Evolutionary conservation across 2,113 vertebrate species (phyloP).

Genomic region (Telmatochromis brachygnathus): DNA sequence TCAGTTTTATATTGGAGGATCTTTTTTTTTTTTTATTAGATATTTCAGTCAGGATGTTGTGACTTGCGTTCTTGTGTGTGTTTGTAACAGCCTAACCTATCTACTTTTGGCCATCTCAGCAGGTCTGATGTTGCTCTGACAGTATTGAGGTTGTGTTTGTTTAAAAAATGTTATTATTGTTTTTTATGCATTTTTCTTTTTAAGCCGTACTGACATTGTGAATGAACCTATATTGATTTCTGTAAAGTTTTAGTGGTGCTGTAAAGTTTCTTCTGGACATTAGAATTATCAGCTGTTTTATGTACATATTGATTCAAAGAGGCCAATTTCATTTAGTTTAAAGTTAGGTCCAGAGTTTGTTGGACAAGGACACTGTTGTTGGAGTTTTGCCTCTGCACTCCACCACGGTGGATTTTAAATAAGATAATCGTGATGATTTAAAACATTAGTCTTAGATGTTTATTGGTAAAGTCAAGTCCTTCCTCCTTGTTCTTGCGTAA

Average conservation of each 20-base stretch:
- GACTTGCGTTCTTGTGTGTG: not conserved
- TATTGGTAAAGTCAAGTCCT: not conserved
- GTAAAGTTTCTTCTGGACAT: not conserved
- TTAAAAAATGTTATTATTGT: rapidly evolving
- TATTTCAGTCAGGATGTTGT: not conserved
- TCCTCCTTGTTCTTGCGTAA: not conserved
- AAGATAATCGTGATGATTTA: not conserved
- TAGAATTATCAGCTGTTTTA: not conserved
- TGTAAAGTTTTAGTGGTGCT: conserved; percentile 43
- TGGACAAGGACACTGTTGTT: not conserved
- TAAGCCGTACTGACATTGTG: not conserved
- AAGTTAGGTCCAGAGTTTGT: not conserved
- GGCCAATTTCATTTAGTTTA: conserved; percentile 13
- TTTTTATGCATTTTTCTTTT: no score
- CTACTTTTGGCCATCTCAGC: conserved; percentile 42
- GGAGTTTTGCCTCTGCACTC: not conserved
- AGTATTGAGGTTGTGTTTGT: not conserved
- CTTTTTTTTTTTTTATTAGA: not conserved
- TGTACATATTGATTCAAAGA: not conserved
- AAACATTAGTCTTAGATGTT: not conserved
- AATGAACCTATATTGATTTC: not conserved
- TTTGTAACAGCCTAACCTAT: not conserved
- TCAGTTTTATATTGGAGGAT: not conserved
- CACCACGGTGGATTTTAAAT: not conserved
- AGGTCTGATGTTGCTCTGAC: conserved; percentile 46